phyloP scores from a whole-genome alignment of 2,888 invertebrate genomes.

The Nipponacmea schrenckii region DNA sequence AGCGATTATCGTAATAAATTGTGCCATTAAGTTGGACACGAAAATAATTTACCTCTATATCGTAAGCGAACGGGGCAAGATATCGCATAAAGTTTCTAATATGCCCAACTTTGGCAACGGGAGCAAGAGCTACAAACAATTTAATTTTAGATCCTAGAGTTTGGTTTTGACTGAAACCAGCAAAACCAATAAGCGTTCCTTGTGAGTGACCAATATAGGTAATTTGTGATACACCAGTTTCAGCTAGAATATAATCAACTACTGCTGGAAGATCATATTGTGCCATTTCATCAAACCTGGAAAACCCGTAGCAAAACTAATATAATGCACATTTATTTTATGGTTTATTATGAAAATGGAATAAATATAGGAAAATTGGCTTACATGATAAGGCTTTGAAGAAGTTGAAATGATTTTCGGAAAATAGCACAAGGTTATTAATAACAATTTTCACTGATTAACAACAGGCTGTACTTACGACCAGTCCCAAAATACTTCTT shows the following conservation, averaged over 20 bases:
- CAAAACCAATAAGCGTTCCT: constrained; percentile 73
- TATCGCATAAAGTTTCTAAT: constrained; percentile 48
- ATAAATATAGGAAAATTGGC: no score
- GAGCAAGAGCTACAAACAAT: constrained; percentile 67
- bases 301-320: not conserved
- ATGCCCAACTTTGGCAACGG: constrained; percentile 57
- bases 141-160: constrained; percentile 60
- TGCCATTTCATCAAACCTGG: constrained; percentile 90
- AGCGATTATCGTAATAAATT: no score
- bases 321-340: not conserved
- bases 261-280: constrained; percentile 86
- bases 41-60: constrained; percentile 36
- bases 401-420: no score
- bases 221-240: constrained; percentile 74
- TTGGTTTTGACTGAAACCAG: constrained; percentile 56
- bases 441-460: no score
- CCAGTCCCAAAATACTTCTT: constrained; percentile 77
- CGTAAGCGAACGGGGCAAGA: constrained; percentile 49
- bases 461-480: constrained; percentile 65
- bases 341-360: no score
- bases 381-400: no score
- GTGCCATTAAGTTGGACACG: no score
- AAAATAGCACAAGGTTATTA: no score
- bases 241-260: constrained; percentile 78
- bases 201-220: constrained; percentile 91